These are phyloP conservation scores for Ips nitidus DNA, from an alignment of 1,140 invertebrate genomes.

Conservation along the genomic window DNA sequence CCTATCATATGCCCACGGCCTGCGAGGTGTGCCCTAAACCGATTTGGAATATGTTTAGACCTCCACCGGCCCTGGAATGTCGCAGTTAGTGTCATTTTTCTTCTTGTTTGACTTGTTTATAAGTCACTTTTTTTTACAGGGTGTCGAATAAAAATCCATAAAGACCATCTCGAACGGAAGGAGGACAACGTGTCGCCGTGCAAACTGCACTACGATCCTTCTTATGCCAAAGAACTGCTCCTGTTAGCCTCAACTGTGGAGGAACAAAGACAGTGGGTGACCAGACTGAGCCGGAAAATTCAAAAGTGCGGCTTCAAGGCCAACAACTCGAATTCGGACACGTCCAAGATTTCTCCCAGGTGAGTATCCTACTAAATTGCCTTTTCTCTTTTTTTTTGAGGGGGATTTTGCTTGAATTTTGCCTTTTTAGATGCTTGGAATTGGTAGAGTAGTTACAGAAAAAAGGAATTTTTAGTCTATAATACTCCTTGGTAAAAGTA, in stretches of 20 bases:
- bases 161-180: conserved; percentile 89
- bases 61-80: conserved; percentile 95
- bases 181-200: conserved; percentile 83
- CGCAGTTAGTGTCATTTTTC: conserved; percentile 69
- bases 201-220: conserved; percentile 92
- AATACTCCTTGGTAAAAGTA: not conserved
- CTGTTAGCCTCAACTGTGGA: conserved; percentile 80
- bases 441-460: not conserved
- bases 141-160: conserved; percentile 94
- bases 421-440: conserved; percentile 5
- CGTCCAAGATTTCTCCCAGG: conserved; percentile 52
- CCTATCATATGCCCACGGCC: conserved; percentile 96
- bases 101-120: not conserved
- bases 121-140: conserved; percentile 59
- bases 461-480: too few relatives aligned
- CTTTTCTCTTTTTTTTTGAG: not conserved
- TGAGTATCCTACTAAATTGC: conserved; percentile 40
- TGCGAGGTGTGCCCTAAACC: conserved; percentile 97
- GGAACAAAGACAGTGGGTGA: conserved; percentile 92
- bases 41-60: conserved; percentile 95
- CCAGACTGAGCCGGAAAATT: conserved; percentile 86
- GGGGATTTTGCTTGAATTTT: not conserved
- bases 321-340: conserved; percentile 64
- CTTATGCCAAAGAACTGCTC: conserved; percentile 88
- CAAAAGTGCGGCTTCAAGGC: conserved; percentile 92